Evolutionary conservation across 2,113 vertebrate genomes (phyloP), one percentile per base, ranked within the genome.

Genomic region (Excalfactoria chinensis): DNA sequence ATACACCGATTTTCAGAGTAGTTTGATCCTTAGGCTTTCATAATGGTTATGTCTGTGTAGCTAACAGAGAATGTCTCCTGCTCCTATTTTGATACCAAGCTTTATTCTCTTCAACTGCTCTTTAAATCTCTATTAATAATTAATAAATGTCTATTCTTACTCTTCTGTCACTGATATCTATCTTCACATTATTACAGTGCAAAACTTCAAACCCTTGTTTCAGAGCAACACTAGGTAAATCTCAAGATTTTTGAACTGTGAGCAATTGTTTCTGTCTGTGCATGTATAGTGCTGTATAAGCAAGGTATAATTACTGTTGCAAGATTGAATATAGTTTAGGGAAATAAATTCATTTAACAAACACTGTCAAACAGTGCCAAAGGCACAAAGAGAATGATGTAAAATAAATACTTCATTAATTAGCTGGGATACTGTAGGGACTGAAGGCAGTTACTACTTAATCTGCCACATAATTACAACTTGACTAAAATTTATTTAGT

Each of bases 371-470:
- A 89, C 2, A 71, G 32, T 71, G 51, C 20, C 66, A 84, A 91
- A 86, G 17, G 11, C 43, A 71, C 41, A 56, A 91, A 68, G 25
- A 71, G 46, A 93, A 80, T 43, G 4, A 62, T 56, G 15, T 48
- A 72, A 89, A 92, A 84, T 58, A 87, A 90, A 76, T 60, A 51
- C 4, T 70, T 68, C 28, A 60, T 55, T 87, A 89, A 82, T 89
- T 95, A 64, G 25, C 30, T 46, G 63, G 9, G 15, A 40, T 69
- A 41, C n/a, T 76, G 9, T 37, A 83, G 71, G 22, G 11, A 66
- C 26, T 78, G 30, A 79, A 79, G n/a, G 41, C 23, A n/a, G 21
- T 51, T 91, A 11, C 5, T 70, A 41, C 4, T 72, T 75, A 63
- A 37, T 34, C 8, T 53, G 49, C 4, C 46, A 11, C 23, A 85